Evolutionary conservation across 2,113 vertebrate species (phyloP), one percentile per base, ranked within the genome.

Genomic region (Osmerus mordax): DNA sequence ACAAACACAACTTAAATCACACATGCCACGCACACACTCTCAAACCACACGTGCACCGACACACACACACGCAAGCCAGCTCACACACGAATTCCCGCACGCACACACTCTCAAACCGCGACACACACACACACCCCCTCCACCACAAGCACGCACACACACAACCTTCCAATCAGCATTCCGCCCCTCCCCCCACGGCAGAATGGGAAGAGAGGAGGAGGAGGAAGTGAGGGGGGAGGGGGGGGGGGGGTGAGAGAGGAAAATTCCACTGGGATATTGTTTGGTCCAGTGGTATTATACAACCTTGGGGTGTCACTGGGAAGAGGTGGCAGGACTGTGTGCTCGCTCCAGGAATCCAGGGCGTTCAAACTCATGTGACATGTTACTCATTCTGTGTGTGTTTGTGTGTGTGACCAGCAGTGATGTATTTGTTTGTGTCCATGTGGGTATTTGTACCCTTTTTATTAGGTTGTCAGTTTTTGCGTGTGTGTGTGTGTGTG

Each of bases 191-290:
- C 23, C 25, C 51, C 16, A 19, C 28, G 19, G 58, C 28, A 66
- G 59, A 65, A 72, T 21, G 69, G 51, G 16, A 73, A 32, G 32
- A 58, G 65, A 56, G 58, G 25, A 58, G 68, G 61, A 60, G 64
- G 63, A 78, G 71, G 64, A 61, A 69, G 21, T 71, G 51, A 28
- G 73, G 19, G 58, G 9, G 58, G 3, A 14, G 58, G 58, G 19
- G 58, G 19, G 19, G 19, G 19, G 21, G 58, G 19, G 58, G 58
- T 11, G 11, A 19, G 9, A 19, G 77, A 69, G 74, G 77, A 71
- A 81, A 84, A 78, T 76, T 81, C 78, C 81, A 81, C 66, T 77
- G 23, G 67, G 74, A 77, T 67, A 70, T 72, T 65, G 60, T 73
- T 62, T 67, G 60, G 71, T 71, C 70, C 36, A 55, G 32, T 81